Conservation (phyloP, 1,140 invertebrate species). For the Drosophila lacertosa region DNA sequence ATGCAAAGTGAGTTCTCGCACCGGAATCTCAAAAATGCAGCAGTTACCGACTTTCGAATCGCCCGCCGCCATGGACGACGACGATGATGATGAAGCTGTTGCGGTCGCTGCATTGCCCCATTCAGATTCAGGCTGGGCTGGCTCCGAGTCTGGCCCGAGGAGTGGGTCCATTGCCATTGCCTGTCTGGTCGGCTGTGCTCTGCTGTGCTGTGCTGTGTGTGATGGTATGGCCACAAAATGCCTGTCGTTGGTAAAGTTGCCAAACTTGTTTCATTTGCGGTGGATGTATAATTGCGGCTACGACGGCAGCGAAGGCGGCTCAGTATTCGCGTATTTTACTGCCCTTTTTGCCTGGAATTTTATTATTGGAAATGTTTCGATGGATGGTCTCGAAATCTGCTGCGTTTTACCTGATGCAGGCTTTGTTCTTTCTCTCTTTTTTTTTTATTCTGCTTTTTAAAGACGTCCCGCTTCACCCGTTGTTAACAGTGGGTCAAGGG, state of each 20-base stretch:
- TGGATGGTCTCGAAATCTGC: conserved; percentile 29
- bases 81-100: conserved; percentile 73
- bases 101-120: conserved; percentile 60
- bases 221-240: conserved; percentile 63
- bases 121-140: conserved; percentile 9
- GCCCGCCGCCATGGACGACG: conserved; percentile 12
- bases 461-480: conserved; percentile 1
- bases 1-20: conserved; percentile 52
- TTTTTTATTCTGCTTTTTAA: conserved; percentile 17
- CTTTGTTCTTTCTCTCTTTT: conserved; percentile 16
- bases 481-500: conserved; percentile 50
- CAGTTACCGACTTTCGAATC: conserved; percentile 43
- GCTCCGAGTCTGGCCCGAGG: conserved; percentile 6
- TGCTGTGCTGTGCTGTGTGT: conserved; percentile 1
- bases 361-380: conserved; percentile 79
- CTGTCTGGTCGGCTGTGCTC: conserved; percentile 4
- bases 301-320: conserved; percentile 22
- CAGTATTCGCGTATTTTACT: conserved; percentile 41
- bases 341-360: conserved; percentile 71
- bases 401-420: conserved; percentile 30
- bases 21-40: conserved; percentile 78
- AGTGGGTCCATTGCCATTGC: conserved; percentile 21
- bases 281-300: conserved; percentile 74
- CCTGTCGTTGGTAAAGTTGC: conserved; percentile 75
- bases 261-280: conserved; percentile 82